Evolutionary conservation across 2,888 invertebrate species (phyloP).

Genomic region (Chrysina gloriosa): DNA sequence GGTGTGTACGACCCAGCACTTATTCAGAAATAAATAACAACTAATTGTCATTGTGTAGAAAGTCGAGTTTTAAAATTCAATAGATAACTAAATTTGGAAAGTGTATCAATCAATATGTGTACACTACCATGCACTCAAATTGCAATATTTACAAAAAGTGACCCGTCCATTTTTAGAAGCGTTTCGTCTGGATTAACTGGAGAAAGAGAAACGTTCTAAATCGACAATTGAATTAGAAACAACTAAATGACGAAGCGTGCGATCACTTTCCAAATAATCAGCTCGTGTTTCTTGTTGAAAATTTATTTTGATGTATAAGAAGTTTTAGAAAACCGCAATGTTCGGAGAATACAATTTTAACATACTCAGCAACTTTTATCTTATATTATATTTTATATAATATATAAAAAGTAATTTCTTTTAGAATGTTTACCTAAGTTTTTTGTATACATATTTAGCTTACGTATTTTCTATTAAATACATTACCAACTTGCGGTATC

Average conservation of each 20-base stretch:
- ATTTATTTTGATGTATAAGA: too few species aligned
- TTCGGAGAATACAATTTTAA: too few species aligned
- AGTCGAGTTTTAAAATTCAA: constrained; percentile 35
- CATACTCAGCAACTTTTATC: too few species aligned
- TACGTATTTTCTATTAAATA: too few species aligned
- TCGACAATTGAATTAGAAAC: constrained; percentile 29
- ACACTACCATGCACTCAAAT: constrained; percentile 11
- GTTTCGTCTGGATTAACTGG: not conserved
- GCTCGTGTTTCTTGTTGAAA: not conserved
- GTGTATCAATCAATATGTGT: constrained; percentile 22
- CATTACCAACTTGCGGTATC: too few species aligned
- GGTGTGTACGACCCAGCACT: constrained; percentile 9
- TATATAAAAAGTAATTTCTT: too few species aligned
- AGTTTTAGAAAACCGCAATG: too few species aligned
- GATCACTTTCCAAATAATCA: constrained; percentile 8
- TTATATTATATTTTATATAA: too few species aligned
- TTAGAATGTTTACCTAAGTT: too few species aligned
- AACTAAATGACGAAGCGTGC: not conserved
- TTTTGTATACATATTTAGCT: too few species aligned
- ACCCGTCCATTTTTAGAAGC: not conserved
- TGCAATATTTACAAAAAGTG: constrained; percentile 1
- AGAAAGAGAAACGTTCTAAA: constrained; percentile 15
- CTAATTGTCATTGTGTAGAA: constrained; percentile 32
- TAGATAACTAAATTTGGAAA: constrained; percentile 35
- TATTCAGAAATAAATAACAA: constrained; percentile 30